Percentiles rank a stretch among this genome's conserved stretches.
Conservation (phyloP, 2,113 vertebrate species). For the Oenanthe melanoleuca region DNA sequence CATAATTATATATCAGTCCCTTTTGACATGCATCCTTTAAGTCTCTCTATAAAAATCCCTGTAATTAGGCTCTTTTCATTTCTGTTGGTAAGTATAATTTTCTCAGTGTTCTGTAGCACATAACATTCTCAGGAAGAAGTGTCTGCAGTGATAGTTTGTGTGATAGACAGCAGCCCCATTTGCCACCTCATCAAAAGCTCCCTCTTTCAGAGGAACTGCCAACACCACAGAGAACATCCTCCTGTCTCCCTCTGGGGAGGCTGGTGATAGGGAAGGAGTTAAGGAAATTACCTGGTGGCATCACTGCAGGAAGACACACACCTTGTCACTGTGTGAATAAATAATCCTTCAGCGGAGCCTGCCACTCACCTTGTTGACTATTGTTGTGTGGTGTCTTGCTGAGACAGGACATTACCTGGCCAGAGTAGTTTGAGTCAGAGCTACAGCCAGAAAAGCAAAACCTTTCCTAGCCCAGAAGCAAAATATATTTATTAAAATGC, state of each 20-base stretch:
- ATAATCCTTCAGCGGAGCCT: background rate
- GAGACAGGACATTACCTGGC: background rate
- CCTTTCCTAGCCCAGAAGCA: background rate
- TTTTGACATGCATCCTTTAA: conserved; percentile 32
- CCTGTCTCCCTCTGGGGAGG: background rate
- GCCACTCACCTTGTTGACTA: background rate
- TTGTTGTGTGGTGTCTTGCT: background rate
- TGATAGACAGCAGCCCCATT: background rate
- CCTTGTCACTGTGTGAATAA: background rate
- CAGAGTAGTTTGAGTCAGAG: background rate
- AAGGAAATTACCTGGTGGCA: background rate
- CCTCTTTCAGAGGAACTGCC: background rate
- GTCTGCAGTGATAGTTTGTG: background rate
- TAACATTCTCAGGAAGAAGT: background rate
- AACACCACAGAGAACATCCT: background rate
- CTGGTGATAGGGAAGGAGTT: background rate
- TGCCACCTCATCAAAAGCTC: background rate
- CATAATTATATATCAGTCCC: conserved; percentile 10
- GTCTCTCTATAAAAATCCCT: conserved; percentile 3
- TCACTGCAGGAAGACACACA: background rate
- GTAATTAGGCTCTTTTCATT: conserved; percentile 35
- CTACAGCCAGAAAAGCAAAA: background rate
- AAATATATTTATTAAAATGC: background rate
- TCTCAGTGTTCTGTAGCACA: background rate
- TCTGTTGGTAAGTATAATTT: conserved; percentile 18